phyloP scores from a whole-genome alignment of 1,140 invertebrate species.

The Zophobas atratus region DNA sequence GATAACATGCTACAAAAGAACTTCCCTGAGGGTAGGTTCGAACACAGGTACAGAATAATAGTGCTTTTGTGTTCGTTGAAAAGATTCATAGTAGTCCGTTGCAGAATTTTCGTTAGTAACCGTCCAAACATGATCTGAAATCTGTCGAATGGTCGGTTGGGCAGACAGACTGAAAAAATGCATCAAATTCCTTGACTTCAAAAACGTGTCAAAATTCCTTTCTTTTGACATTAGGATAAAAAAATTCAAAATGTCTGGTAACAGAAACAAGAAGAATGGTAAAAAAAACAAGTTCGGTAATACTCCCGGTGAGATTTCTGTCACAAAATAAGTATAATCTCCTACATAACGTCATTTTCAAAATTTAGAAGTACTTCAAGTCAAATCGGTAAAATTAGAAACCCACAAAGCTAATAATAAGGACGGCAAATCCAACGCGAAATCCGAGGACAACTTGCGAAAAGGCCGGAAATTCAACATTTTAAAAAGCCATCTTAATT shows the following conservation, averaged over 20 bases:
- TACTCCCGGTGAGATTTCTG: constrained; percentile 27
- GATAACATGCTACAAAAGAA: too few species aligned
- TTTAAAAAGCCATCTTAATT: constrained; percentile 18
- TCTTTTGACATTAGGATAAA: constrained; percentile 31
- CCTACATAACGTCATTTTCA: constrained; percentile 12
- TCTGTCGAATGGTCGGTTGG: background rate
- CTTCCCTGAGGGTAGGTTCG: too few species aligned
- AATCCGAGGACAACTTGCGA: constrained; percentile 34
- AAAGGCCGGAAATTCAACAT: constrained; percentile 26
- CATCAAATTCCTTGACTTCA: constrained; percentile 24
- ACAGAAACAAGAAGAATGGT: constrained; percentile 38
- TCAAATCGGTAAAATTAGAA: constrained; percentile 33
- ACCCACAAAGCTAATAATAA: constrained; percentile 7
- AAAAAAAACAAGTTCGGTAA: constrained; percentile 27
- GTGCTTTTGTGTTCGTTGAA: too few species aligned
- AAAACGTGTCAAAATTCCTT: constrained; percentile 33
- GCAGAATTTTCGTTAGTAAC: background rate
- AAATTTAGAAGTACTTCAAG: constrained; percentile 15
- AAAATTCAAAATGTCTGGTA: constrained; percentile 46
- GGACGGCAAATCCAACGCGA: constrained; percentile 1
- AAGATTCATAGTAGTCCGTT: too few species aligned
- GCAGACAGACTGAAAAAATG: background rate
- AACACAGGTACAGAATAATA: too few species aligned
- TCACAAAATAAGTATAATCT: background rate
- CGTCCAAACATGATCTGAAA: background rate